Evolutionary conservation across 2,888 invertebrate species (phyloP).

Genomic region (Itoplectis maculator): DNA sequence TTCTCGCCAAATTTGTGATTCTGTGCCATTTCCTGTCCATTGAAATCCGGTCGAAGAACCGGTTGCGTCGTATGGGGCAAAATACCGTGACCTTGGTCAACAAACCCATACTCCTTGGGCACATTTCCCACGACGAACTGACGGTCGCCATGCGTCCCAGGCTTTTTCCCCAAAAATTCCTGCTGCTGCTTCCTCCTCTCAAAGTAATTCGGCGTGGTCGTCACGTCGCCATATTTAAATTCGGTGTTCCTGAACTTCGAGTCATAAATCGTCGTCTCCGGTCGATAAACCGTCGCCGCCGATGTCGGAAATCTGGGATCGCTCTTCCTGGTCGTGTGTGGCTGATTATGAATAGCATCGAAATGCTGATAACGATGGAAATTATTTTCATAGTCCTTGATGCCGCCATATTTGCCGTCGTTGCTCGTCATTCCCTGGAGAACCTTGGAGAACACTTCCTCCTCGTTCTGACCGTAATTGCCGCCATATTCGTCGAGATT

Average conservation of each 20-base stretch:
- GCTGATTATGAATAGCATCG: slow-evolving; percentile 81
- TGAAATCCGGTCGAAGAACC: slow-evolving; percentile 66
- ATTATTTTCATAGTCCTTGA: slow-evolving; percentile 76
- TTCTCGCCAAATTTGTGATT: slow-evolving; percentile 71
- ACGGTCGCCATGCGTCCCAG: slow-evolving; percentile 74
- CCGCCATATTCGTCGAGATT: slow-evolving; percentile 89
- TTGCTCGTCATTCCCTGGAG: slow-evolving; percentile 88
- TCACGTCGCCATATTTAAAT: slow-evolving; percentile 77
- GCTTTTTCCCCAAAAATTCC: slow-evolving; percentile 57
- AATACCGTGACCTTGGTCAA: neutral
- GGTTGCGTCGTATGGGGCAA: slow-evolving; percentile 62
- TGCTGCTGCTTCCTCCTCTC: neutral
- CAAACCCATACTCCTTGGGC: slow-evolving; percentile 85
- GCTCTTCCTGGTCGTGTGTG: slow-evolving; percentile 81
- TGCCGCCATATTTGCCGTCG: slow-evolving; percentile 68
- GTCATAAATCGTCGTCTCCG: slow-evolving; percentile 75
- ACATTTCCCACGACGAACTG: slow-evolving; percentile 90
- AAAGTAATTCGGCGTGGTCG: slow-evolving; percentile 79
- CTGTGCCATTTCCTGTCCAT: slow-evolving; percentile 68
- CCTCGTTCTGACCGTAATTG: slow-evolving; percentile 90
- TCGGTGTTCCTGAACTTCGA: slow-evolving; percentile 79
- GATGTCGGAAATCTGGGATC: slow-evolving; percentile 73
- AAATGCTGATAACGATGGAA: slow-evolving; percentile 79
- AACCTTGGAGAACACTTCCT: slow-evolving; percentile 91
- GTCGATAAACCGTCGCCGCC: slow-evolving; percentile 72